These are phyloP conservation scores for Rhynchonycteris naso DNA, from an alignment of 2,797 vertebrate genomes.

Conservation along the genomic window DNA sequence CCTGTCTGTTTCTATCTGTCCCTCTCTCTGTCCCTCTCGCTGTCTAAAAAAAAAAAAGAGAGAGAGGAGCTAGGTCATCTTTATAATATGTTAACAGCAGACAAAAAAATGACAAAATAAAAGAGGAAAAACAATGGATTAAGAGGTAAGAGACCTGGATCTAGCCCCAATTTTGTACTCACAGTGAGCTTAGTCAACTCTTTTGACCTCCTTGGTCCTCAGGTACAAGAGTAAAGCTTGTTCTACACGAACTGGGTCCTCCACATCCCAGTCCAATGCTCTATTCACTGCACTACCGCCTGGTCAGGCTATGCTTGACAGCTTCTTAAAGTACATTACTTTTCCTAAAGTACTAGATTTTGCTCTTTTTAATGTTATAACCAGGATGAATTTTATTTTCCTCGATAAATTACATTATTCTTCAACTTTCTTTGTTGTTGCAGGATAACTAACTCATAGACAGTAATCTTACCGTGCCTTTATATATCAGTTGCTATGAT, in stretches of 20 bases:
- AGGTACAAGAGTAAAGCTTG: not conserved
- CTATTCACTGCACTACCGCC: no score
- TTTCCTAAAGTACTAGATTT: not conserved
- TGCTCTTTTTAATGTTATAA: conserved; percentile 27
- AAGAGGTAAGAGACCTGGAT: not conserved
- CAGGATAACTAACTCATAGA: not conserved
- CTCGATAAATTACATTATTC: not conserved
- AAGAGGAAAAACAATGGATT: not conserved
- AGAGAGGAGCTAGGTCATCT: not conserved
- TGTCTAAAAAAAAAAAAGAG: no score
- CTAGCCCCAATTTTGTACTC: not conserved
- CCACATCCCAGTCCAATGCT: no score
- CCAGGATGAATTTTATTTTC: conserved; percentile 28
- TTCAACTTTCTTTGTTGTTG: not conserved
- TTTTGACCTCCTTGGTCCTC: not conserved
- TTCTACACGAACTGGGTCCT: not conserved
- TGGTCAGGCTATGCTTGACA: not conserved
- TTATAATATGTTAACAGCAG: not conserved
- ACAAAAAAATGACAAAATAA: not conserved
- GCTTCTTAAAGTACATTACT: conserved; percentile 24
- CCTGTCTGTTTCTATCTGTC: no score
- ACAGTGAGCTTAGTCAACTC: not conserved
- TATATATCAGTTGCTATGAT: conserved; percentile 29
- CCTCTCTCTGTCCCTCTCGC: no score
- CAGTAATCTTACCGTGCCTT: not conserved